A percentile compares a stretch with the other conserved stretches of the same genome.
These are phyloP conservation scores for Cryptotis parvus DNA, from an alignment of 2,113 vertebrate species.

Conservation along the genomic window DNA sequence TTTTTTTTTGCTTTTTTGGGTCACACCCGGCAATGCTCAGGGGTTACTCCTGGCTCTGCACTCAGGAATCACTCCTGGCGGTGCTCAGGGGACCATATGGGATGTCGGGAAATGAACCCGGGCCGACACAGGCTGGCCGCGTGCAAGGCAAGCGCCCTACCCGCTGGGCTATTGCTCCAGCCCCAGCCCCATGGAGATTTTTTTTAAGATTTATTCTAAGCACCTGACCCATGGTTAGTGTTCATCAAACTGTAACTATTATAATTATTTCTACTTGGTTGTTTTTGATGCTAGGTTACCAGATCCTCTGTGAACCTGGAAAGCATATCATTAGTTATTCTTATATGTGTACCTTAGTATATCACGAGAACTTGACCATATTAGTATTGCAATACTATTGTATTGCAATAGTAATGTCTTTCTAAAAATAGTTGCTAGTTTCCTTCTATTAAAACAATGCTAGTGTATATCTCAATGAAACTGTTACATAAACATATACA, in stretches of 20 bases:
- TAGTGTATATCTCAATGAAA: background rate
- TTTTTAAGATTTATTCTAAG: background rate
- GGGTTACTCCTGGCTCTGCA: too few species aligned
- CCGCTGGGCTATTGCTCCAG: too few species aligned
- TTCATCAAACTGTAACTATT: background rate
- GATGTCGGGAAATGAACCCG: too few species aligned
- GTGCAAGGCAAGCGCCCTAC: too few species aligned
- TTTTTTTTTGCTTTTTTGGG: too few species aligned
- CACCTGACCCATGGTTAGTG: background rate
- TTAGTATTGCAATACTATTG: too few species aligned
- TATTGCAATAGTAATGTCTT: conserved; percentile 34
- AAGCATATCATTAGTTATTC: conserved; percentile 16
- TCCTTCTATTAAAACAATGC: conserved; percentile 34
- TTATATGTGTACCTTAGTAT: conserved; percentile 9
- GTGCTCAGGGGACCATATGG: too few species aligned
- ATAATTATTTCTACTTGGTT: background rate
- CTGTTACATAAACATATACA: background rate
- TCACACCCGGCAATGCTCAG: too few species aligned
- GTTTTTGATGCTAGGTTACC: background rate
- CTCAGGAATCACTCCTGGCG: too few species aligned
- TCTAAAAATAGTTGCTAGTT: conserved; percentile 31
- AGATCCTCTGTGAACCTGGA: background rate
- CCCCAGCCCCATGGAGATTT: background rate
- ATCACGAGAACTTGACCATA: background rate
- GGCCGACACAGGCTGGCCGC: too few species aligned